phyloP scores from a whole-genome alignment of 2,888 invertebrate genomes.

The Euproctis similis region DNA sequence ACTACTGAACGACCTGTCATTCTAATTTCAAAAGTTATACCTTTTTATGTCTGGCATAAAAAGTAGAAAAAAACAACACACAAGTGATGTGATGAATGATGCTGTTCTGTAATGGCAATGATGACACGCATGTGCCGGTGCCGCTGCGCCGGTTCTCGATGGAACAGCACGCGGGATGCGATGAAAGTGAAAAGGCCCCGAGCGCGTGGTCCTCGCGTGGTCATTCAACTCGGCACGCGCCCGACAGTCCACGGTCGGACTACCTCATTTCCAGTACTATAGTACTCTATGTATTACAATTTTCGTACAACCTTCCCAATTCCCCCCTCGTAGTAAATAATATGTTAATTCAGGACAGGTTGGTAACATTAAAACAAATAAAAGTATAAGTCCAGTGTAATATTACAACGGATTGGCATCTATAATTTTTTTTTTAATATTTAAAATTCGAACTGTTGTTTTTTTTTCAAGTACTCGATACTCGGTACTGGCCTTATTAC shows the following conservation, averaged over 20 bases:
- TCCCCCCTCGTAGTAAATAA: too few relatives aligned
- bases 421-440: too few relatives aligned
- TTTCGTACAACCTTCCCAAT: slow-evolving; percentile 13
- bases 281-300: slow-evolving; percentile 30
- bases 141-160: slow-evolving; percentile 18
- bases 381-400: too few relatives aligned
- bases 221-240: slow-evolving; percentile 76
- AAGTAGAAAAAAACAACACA: slow-evolving; percentile 12
- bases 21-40: not conserved
- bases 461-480: too few relatives aligned
- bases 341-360: too few relatives aligned
- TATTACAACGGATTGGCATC: too few relatives aligned
- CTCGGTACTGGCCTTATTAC: too few relatives aligned
- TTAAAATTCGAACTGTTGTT: too few relatives aligned
- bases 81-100: slow-evolving; percentile 34
- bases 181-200: slow-evolving; percentile 69
- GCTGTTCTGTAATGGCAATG: slow-evolving; percentile 27
- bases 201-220: slow-evolving; percentile 60
- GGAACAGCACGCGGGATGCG: slow-evolving; percentile 25
- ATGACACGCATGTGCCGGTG: slow-evolving; percentile 10
- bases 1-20: too few relatives aligned
- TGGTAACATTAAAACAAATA: too few relatives aligned
- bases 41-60: too few relatives aligned
- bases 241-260: slow-evolving; percentile 43
- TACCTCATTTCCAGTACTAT: slow-evolving; percentile 43